Evolutionary conservation across 2,888 invertebrate species (phyloP).

Genomic region (Pteria penguin): DNA sequence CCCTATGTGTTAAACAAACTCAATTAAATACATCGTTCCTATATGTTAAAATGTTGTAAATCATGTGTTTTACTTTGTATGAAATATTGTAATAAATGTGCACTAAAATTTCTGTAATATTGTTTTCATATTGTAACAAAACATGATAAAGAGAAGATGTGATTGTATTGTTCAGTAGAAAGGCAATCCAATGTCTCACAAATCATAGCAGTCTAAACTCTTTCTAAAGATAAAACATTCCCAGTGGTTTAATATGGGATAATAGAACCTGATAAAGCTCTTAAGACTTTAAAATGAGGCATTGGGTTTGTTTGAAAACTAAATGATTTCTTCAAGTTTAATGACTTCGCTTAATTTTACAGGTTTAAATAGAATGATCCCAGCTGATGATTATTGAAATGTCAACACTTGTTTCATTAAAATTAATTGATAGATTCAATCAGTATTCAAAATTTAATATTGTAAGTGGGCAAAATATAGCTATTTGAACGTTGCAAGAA

Average conservation of each 20-base stretch:
- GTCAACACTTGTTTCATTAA: neutral
- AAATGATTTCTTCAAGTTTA: neutral
- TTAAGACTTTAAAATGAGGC: neutral
- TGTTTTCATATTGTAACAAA: neutral
- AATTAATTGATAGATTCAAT: neutral
- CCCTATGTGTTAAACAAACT: no score
- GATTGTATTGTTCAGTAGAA: neutral
- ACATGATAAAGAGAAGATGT: neutral
- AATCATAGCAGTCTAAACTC: neutral
- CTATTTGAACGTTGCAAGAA: no score
- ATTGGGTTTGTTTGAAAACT: neutral
- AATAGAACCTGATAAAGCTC: neutral
- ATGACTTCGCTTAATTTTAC: neutral
- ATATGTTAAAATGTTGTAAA: neutral
- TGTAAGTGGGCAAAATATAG: no score
- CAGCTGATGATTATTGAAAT: neutral
- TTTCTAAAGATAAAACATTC: neutral
- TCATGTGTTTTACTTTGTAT: neutral
- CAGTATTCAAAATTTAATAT: no score
- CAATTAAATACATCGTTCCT: no score
- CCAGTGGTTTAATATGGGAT: no score
- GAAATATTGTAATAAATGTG: neutral
- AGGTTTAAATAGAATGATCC: neutral
- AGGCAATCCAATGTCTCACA: neutral
- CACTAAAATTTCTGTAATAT: neutral